A percentile compares a stretch with the other conserved stretches of the same genome.
Conservation (phyloP, 2,888 invertebrate species). For the Homarus gammarus region DNA sequence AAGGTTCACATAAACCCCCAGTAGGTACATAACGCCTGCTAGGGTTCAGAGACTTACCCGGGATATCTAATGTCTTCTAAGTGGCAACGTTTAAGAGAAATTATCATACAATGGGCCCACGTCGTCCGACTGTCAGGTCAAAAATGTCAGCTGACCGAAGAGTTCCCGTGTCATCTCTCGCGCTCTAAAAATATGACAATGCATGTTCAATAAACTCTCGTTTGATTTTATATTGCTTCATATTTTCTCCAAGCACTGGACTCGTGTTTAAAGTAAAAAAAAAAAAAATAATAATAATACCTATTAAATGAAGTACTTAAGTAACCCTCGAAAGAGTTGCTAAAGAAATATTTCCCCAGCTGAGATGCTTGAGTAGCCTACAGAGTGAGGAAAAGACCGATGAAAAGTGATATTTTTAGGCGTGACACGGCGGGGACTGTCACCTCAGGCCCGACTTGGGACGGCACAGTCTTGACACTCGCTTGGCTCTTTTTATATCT, state of each 20-base stretch:
- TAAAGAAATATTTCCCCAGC: conserved; percentile 1
- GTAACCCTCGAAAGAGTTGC: background rate
- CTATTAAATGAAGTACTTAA: too few relatives aligned
- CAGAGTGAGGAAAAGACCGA: conserved; percentile 28
- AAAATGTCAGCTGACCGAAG: conserved; percentile 23
- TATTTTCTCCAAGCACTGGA: too few relatives aligned
- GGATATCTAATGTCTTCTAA: conserved; percentile 26
- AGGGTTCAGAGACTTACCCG: background rate
- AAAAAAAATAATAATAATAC: too few relatives aligned
- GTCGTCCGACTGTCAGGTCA: conserved; percentile 37
- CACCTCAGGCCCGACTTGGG: background rate
- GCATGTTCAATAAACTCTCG: too few relatives aligned
- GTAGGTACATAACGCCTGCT: background rate
- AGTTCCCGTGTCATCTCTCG: background rate
- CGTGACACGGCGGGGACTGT: conserved; percentile 25
- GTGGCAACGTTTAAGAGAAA: conserved; percentile 51
- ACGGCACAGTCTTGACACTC: conserved; percentile 4
- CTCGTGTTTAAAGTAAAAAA: too few relatives aligned
- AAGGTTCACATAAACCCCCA: too few relatives aligned
- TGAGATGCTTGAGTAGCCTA: background rate
- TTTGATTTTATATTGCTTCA: too few relatives aligned
- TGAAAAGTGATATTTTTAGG: conserved; percentile 60
- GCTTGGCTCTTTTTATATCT: conserved; percentile 2
- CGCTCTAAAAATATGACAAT: too few relatives aligned
- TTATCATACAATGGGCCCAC: conserved; percentile 57